Base-by-base conservation (phyloP, 2,113 vertebrate species). In the Caretta caretta region DNA sequence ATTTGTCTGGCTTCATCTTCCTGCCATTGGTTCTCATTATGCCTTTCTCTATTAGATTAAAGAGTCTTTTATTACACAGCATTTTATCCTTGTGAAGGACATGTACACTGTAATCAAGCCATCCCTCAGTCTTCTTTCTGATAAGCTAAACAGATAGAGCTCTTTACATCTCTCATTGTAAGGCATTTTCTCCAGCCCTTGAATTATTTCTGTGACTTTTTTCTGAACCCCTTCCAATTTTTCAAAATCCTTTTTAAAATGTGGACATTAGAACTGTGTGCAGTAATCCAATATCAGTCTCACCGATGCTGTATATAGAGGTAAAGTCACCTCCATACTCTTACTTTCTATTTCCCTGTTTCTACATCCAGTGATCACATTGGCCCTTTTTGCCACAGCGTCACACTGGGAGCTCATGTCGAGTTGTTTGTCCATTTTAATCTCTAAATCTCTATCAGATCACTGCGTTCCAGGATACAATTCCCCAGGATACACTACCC, bases 1-100 rank as follows among this genome's bases (percentile, higher is more conserved):
- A 96, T 97, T 96, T 97, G 94, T 95, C 95, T 97, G 96, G 92
- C 96, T 96, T 97, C 95, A 94, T 80, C 97, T 96, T 80, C 93
- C 87, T 94, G 80, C 35, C 95, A 94, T 97, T 97, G 96, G 97
- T 94, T 97, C 94, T 94, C 94, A 89, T 96, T 96, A 87, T 93
- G 92, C 83, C 92, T 97, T 95, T 96, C 87, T 92, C 85, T 46
- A 75, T 85, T 97, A 97, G 97, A 97, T 97, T 97, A 97, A 92
- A 96, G 90, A 97, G 85, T 87, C 93, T 94, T 96, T 97, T 97
- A 97, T 94, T 93, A 96, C 89, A 92, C 92, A 92, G 85, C 0
- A 0, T 95, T 94, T 92, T 94, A 92, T 78, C 90, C 80, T 83
- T 94, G 93, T 93, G 96, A 96, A 97, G 93, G 95, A 79, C 92